A percentile compares a stretch with the other conserved stretches of the same genome.
Conservation (phyloP, 2,888 invertebrate species). For the Ametastegia equiseti region DNA sequence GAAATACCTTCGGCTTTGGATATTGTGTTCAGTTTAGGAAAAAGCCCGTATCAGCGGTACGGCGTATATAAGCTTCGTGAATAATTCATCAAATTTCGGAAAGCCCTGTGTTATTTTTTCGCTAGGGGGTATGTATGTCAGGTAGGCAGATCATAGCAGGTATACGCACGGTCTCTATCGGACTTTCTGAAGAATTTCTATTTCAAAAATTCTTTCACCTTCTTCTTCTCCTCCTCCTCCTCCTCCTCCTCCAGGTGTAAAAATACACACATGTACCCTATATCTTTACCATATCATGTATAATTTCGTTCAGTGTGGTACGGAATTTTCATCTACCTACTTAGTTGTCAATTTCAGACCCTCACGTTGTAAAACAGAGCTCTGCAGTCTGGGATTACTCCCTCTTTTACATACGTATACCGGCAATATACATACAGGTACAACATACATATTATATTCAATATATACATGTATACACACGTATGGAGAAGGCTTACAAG, state of each 20-base stretch:
- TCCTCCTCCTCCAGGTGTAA: too few species aligned
- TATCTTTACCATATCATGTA: conserved; percentile 8
- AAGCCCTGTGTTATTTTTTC: neutral
- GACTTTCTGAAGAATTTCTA: neutral
- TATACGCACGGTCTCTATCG: too few species aligned
- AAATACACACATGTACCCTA: neutral
- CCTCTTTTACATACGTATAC: neutral
- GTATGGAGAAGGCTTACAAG: neutral
- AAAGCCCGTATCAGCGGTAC: neutral
- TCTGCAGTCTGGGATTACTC: neutral
- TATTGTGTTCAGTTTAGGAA: neutral
- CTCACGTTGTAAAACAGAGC: neutral
- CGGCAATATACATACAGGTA: too few species aligned
- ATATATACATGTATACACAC: neutral
- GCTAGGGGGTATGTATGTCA: neutral
- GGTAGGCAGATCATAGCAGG: too few species aligned
- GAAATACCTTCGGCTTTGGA: too few species aligned
- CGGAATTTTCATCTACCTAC: conserved; percentile 1
- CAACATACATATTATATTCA: neutral
- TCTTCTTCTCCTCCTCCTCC: too few species aligned
- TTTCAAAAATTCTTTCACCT: neutral
- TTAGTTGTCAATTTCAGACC: neutral
- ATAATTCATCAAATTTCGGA: neutral
- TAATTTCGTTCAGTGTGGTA: neutral
- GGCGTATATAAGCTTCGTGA: neutral